These are phyloP conservation scores for Eristalinus sepulchralis DNA, from an alignment of 2,888 invertebrate genomes.

Conservation along the genomic window DNA sequence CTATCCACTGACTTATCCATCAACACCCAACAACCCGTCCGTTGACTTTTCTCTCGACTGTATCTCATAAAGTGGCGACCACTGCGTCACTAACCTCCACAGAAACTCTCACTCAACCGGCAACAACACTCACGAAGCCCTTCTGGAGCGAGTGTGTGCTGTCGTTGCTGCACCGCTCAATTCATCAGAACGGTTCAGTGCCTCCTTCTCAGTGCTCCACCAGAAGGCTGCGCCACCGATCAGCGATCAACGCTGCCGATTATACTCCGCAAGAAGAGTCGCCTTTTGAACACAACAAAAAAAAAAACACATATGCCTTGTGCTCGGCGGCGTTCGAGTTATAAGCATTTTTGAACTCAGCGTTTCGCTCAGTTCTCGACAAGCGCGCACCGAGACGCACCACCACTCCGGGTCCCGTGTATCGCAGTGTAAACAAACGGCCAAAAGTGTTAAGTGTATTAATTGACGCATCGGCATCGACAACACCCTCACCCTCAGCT, in stretches of 20 bases:
- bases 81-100: background rate
- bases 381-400: conserved; percentile 5
- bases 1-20: too few species aligned
- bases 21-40: background rate
- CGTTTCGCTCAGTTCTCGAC: conserved; percentile 61
- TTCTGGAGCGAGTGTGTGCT: background rate
- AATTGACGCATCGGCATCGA: conserved; percentile 2
- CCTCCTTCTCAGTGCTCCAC: background rate
- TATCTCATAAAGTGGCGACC: too few species aligned
- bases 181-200: background rate
- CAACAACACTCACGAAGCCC: background rate
- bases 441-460: conserved; percentile 25
- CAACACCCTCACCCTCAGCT: background rate
- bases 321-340: conserved; percentile 49
- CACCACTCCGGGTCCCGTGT: background rate
- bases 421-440: conserved; percentile 17
- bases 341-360: conserved; percentile 61
- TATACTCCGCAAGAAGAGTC: background rate
- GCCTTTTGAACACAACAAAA: conserved; percentile 11
- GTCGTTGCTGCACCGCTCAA: background rate
- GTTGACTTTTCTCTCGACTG: background rate
- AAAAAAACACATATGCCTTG: conserved; percentile 13
- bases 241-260: background rate
- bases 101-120: background rate
- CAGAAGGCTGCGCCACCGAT: background rate